phyloP scores from a whole-genome alignment of 1,140 invertebrate species.

The Drosophila guanche region DNA sequence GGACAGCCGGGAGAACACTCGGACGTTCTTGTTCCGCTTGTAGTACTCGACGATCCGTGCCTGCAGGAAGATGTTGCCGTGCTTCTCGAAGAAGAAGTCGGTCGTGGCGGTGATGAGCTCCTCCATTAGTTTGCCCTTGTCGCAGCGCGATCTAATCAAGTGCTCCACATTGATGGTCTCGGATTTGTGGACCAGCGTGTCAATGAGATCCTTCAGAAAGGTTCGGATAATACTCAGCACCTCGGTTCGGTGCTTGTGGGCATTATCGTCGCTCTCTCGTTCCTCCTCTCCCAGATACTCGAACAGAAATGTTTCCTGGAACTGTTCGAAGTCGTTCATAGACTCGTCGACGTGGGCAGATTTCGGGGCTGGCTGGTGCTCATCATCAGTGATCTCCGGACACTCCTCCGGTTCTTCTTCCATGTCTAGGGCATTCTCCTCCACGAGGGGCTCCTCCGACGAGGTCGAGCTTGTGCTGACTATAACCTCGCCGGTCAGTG shows the following conservation, averaged over 20 bases:
- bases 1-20: not conserved
- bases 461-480: not conserved
- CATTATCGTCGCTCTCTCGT: no score
- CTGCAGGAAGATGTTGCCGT: conserved; percentile 13
- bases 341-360: not conserved
- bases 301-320: not conserved
- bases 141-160: not conserved
- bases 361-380: no score
- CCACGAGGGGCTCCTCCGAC: not conserved
- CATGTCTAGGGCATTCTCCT: not conserved
- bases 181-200: not conserved
- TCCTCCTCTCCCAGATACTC: not conserved
- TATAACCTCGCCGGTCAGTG: conserved; percentile 18
- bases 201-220: conserved; percentile 28
- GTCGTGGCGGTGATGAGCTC: not conserved
- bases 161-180: not conserved
- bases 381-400: not conserved
- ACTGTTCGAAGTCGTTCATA: not conserved
- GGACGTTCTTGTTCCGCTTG: conserved; percentile 27
- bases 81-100: not conserved
- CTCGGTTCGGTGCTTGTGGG: not conserved
- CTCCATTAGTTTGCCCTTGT: conserved; percentile 21
- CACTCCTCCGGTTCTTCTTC: not conserved
- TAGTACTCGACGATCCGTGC: conserved; percentile 37
- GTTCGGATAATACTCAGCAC: not conserved